phyloP scores from a whole-genome alignment of 1,140 invertebrate genomes.

The Hycleus cichorii region DNA sequence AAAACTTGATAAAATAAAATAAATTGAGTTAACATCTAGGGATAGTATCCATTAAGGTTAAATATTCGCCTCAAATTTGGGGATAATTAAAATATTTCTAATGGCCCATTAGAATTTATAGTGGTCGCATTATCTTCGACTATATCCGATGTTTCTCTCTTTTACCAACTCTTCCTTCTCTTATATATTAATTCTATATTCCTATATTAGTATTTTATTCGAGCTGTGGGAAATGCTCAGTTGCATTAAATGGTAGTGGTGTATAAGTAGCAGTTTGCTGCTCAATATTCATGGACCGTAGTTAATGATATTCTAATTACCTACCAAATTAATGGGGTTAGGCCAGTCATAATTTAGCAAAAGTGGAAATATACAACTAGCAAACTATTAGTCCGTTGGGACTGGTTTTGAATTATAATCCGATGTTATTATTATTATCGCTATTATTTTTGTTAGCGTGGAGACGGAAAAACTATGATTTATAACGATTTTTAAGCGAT shows the following conservation, averaged over 20 bases:
- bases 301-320: conserved; percentile 19
- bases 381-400: conserved; percentile 8
- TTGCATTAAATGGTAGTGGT: conserved; percentile 6
- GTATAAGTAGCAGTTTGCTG: conserved; percentile 9
- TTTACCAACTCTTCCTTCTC: too few species aligned
- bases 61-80: neutral
- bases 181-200: too few species aligned
- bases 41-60: too few species aligned
- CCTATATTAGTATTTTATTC: conserved; percentile 4
- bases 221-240: conserved; percentile 13
- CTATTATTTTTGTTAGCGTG: too few species aligned
- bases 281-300: conserved; percentile 18
- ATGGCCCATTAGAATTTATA: conserved; percentile 10
- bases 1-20: too few species aligned
- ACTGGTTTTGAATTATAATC: conserved; percentile 4
- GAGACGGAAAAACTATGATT: too few species aligned
- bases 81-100: conserved; percentile 8
- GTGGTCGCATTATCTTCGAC: neutral
- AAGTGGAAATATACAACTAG: conserved; percentile 1
- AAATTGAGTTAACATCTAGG: too few species aligned
- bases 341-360: conserved; percentile 11
- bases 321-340: conserved; percentile 15
- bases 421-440: too few species aligned
- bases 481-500: too few species aligned
- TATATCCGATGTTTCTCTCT: too few species aligned